Conservation (phyloP, 2,797 vertebrate genomes). For the Smutsia temminckii region DNA sequence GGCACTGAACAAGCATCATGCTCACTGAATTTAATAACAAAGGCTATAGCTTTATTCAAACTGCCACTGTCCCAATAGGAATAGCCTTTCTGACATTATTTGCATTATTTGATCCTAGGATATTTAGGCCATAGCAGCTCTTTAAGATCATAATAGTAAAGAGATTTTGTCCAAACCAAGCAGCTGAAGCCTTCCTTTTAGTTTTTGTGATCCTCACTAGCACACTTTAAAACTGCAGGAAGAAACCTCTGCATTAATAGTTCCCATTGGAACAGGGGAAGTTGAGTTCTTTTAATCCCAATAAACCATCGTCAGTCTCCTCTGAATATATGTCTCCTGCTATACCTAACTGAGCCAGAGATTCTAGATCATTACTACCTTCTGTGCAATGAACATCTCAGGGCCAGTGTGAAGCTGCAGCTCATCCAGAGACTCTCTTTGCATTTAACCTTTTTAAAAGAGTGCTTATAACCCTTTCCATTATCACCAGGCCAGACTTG, state of each 20-base stretch:
- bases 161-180: not conserved
- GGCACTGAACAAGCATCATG: not conserved
- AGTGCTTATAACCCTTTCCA: not conserved
- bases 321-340: not conserved
- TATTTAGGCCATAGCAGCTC: not conserved
- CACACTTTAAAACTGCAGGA: conserved; percentile 5
- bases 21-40: not conserved
- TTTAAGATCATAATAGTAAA: not conserved
- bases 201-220: not conserved
- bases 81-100: not conserved
- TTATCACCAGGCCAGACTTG: not conserved
- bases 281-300: conserved; percentile 25
- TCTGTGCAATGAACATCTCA: not conserved
- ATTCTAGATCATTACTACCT: not conserved
- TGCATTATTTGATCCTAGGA: not conserved
- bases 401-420: not conserved
- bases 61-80: not conserved
- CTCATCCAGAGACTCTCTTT: not conserved
- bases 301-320: conserved; percentile 1
- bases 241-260: not conserved
- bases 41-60: not conserved
- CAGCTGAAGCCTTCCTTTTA: not conserved
- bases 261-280: not conserved
- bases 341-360: not conserved
- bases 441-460: not conserved